Percentiles rank a stretch among this genome's conserved stretches.
Evolutionary conservation across 2,797 vertebrate species (phyloP).

Genomic region (Percopsis omiscomaycus): DNA sequence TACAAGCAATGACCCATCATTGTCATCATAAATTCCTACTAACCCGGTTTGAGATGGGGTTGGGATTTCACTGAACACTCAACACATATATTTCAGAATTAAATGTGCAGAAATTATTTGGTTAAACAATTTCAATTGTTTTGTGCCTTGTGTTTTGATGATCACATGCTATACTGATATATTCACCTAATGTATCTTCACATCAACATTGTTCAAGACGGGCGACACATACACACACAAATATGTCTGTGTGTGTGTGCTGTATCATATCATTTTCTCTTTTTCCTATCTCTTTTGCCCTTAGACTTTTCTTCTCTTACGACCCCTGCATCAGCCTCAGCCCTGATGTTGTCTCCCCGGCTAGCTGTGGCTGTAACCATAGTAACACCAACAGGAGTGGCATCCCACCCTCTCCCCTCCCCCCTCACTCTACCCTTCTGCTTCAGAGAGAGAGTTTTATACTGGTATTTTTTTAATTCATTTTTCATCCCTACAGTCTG

Average conservation of each 20-base stretch:
- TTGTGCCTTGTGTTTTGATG: too few species aligned
- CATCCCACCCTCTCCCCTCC: slow-evolving; percentile 19
- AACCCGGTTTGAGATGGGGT: too few species aligned
- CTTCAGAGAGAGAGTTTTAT: neutral
- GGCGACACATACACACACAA: too few species aligned
- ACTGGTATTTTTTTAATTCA: neutral
- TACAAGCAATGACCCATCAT: too few species aligned
- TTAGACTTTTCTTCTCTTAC: neutral
- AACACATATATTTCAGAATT: too few species aligned
- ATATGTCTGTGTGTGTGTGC: neutral
- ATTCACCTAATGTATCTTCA: neutral
- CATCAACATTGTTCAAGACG: neutral
- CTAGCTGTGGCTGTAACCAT: slow-evolving; percentile 72
- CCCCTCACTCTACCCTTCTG: slow-evolving; percentile 1
- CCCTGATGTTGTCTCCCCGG: slow-evolving; percentile 63
- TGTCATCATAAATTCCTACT: too few species aligned
- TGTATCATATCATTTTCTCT: slow-evolving; percentile 1
- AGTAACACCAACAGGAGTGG: slow-evolving; percentile 64
- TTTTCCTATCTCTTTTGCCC: neutral
- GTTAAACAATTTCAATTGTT: too few species aligned
- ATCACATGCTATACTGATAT: too few species aligned
- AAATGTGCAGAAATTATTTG: too few species aligned
- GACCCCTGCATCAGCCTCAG: slow-evolving; percentile 10
- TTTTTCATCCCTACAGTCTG: slow-evolving; percentile 12
- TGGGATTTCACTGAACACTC: too few species aligned